Evolutionary conservation across 2,797 vertebrate genomes (phyloP), one percentile per base, ranked within the genome.

Genomic region (Phaenicophaeus curvirostris): DNA sequence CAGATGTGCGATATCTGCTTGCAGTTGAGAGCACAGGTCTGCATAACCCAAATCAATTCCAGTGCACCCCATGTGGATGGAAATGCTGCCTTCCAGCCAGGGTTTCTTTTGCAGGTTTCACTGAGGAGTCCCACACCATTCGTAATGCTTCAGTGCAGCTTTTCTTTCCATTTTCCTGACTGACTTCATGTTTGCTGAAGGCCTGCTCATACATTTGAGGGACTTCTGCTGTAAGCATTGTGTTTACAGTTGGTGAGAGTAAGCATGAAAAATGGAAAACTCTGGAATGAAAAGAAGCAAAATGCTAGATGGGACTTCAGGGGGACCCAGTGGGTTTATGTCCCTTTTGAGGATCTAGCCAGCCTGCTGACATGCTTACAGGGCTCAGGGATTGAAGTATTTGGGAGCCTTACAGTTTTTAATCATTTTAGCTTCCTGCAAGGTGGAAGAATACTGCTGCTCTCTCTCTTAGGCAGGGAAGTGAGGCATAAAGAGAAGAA

Each of bases 401-500:
- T 72, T 15, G 69, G 59, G 39, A 67, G 37, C 13, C 2, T 86
- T 2, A 6, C 3, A 6, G 15, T 63, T 81, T 67, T 11, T 44
- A 69, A 61, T 50, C 58, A 71, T 59, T 75, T 61, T 33, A 79
- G 51, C 51, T 58, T 66, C n/a, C 83, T 9, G 12, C 0, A 2
- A 84, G 35, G 44, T 89, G 54, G 63, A 67, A 63, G 48, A 55
- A 67, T 59, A 50, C 63, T 79, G 25, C 73, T 58, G 19, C 55
- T 73, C 41, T 63, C 31, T 65, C 30, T 65, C 65, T 65, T 18
- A 65, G 65, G n/a, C 25, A 5, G 53, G 20, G 23, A 76, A 44
- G 58, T 2, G 69, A 94, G 62, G 73, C 77, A 87, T 73, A 55
- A 83, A 79, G 72, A 68, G 78, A 54, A 90, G 51, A 44, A 95